Base-by-base conservation (phyloP, 2,797 vertebrate species). In the Pterois miles region DNA sequence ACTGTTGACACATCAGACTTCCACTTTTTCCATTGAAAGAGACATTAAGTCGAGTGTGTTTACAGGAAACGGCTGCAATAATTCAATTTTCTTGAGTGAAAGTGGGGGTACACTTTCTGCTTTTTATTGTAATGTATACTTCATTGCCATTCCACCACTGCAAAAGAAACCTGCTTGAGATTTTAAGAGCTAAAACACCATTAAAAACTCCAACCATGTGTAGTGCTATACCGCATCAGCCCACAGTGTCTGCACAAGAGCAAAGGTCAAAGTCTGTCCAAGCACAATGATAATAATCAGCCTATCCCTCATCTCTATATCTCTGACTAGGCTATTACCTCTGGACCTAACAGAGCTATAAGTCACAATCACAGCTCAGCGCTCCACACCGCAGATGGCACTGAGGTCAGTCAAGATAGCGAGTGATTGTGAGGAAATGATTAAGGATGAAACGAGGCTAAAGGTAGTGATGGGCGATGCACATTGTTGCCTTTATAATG, bases 211-310 rank as follows among this genome's bases (percentile, higher is more conserved):
- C 46, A 66, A 5, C 53, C 34, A 43, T 23, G 62, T n/a, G 5
- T 54, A 59, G 20, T 8, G 38, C 33, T 66, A 16, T 52, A 52
- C 18, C 33, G 57, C 9, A 58, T 27, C 43, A 22, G 71, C 12
- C 29, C 2, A 20, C 23, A 54, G 18, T 68, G 20, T 63, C 48
- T 53, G 13, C 56, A 71, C 57, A 20, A 53, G 80, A 71, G 74
- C 80, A 83, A 82, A 25, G 87, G 81, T 93, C 88, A 89, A 93
- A 93, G 91, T 94, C 89, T 71, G 18, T 62, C n/a, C 34, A 43
- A 33, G 78, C 64, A 48, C 57, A 84, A 60, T 80, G 89, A 88
- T 91, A 84, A 91, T 65, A 72, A 83, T 46, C 65, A 76, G 67
- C 59, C 65, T 80, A 80, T 86, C 84, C 72, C 73, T 71, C 50